Evolutionary conservation across 2,888 invertebrate genomes (phyloP).

Genomic region (Conops quadrifasciatus): DNA sequence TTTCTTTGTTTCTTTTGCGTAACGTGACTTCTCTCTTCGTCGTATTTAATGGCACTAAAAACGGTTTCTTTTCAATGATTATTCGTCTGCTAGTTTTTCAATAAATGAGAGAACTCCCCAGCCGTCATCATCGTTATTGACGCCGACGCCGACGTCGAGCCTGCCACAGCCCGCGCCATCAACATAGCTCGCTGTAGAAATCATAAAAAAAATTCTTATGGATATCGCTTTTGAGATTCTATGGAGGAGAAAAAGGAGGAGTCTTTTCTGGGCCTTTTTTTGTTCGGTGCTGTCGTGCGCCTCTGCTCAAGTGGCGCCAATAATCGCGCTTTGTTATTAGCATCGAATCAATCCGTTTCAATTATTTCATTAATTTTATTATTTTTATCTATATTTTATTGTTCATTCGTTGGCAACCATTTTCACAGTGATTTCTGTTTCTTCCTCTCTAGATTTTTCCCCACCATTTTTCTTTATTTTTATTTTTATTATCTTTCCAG

Average conservation of each 20-base stretch:
- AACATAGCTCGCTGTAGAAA: no score
- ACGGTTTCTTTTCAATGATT: slow-evolving; percentile 24
- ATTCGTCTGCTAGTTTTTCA: slow-evolving; percentile 11
- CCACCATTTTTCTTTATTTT: no score
- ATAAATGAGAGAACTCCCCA: neutral
- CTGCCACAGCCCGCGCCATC: neutral
- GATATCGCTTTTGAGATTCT: neutral
- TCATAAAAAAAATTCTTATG: no score
- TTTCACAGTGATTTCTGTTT: neutral
- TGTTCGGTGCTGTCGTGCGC: neutral
- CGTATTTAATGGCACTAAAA: slow-evolving; percentile 15
- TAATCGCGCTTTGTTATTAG: slow-evolving; percentile 28
- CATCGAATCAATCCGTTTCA: slow-evolving; percentile 24
- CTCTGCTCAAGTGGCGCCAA: slow-evolving; percentile 26
- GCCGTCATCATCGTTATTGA: neutral
- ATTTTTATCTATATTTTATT: slow-evolving; percentile 16
- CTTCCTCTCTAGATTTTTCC: no score
- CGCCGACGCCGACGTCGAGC: neutral
- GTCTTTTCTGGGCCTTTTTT: neutral
- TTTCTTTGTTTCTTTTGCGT: neutral
- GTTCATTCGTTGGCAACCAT: slow-evolving; percentile 3
- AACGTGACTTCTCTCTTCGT: neutral
- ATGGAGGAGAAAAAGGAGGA: neutral
- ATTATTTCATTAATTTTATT: slow-evolving; percentile 23
- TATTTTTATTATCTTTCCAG: no score